Percentiles rank a stretch among this genome's conserved stretches.
phyloP scores from a whole-genome alignment of 2,797 vertebrate genomes.

The Gallinago solitaria region DNA sequence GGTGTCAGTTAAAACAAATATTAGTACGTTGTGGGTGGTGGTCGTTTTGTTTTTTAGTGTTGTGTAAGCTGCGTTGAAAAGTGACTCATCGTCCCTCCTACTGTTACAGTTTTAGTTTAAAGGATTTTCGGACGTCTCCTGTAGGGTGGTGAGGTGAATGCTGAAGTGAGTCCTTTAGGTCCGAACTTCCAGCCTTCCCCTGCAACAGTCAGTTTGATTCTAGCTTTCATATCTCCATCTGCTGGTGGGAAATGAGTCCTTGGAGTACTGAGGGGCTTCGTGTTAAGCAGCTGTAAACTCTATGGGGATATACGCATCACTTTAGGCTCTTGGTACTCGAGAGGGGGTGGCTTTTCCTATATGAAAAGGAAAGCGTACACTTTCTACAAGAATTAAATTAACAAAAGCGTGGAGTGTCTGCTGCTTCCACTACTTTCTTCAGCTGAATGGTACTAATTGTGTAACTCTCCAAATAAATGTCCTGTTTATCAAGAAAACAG shows the following conservation, averaged over 20 bases:
- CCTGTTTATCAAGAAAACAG: rapidly evolving
- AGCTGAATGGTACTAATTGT: rapidly evolving
- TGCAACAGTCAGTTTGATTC: neutral
- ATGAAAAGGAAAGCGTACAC: rapidly evolving
- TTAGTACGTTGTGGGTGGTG: rapidly evolving
- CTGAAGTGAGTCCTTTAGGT: neutral
- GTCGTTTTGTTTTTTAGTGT: neutral
- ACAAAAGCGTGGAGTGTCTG: neutral
- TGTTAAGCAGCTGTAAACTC: neutral
- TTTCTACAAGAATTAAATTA: neutral
- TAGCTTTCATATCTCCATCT: conserved; percentile 11
- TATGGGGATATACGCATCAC: neutral
- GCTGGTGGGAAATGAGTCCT: neutral
- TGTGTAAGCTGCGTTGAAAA: neutral
- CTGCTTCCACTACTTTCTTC: neutral
- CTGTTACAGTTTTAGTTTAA: neutral
- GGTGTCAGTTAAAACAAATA: neutral
- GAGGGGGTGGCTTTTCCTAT: neutral
- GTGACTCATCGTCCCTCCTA: rapidly evolving
- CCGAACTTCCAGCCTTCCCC: neutral
- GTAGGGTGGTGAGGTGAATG: neutral
- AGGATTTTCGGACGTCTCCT: rapidly evolving
- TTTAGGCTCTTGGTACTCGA: neutral
- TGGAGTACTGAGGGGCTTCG: neutral
- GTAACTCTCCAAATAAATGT: neutral